phyloP scores from a whole-genome alignment of 53 echinoderm and acorn worm genomes.

The Antedon mediterranea region DNA sequence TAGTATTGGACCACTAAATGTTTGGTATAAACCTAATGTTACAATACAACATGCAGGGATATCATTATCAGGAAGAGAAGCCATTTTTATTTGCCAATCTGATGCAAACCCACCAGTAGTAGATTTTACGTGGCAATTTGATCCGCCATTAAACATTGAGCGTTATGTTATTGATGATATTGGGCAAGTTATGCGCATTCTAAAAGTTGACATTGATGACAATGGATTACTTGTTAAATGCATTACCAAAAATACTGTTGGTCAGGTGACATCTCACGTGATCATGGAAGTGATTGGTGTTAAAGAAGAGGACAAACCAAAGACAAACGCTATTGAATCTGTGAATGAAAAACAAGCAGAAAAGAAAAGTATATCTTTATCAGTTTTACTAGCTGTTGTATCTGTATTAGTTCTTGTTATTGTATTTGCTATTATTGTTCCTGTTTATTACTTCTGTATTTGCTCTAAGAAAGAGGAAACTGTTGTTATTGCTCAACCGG shows the following conservation, averaged over 20 bases:
- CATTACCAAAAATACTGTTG: no score
- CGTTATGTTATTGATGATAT: slow-evolving; percentile 24
- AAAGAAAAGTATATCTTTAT: no score
- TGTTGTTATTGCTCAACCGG: not conserved
- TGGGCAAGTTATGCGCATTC: no score
- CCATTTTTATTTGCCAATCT: slow-evolving; percentile 44
- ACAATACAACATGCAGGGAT: slow-evolving; percentile 37
- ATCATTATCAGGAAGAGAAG: slow-evolving; percentile 28
- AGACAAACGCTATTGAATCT: no score
- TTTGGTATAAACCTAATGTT: slow-evolving; percentile 37
- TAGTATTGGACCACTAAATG: slow-evolving; percentile 40
- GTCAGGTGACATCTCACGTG: no score
- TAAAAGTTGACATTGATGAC: no score
- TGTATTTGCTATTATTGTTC: not conserved
- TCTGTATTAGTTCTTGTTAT: not conserved
- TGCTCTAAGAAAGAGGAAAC: not conserved
- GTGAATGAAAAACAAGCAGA: no score
- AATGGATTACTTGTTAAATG: no score
- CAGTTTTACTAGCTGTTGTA: no score
- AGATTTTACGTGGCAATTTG: slow-evolving; percentile 28
- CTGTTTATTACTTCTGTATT: not conserved
- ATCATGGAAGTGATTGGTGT: no score
- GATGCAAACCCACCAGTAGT: slow-evolving; percentile 30
- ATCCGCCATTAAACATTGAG: slow-evolving; percentile 25
- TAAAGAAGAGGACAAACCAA: no score